phyloP scores from a whole-genome alignment of 2,797 vertebrate species.

The Typhlichthys eigenmanni region DNA sequence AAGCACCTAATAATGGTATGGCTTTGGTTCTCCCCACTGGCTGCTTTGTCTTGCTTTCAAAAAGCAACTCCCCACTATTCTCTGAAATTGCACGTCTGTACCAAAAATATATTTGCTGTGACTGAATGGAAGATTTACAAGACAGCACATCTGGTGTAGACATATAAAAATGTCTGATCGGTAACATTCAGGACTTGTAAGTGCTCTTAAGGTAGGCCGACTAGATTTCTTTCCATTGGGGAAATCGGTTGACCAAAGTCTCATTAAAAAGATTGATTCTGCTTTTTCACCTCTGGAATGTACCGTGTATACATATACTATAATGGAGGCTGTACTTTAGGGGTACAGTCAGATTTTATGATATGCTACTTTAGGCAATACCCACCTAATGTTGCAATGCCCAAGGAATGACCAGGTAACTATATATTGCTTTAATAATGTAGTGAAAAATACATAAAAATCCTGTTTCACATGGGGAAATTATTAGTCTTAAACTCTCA shows the following conservation, averaged over 20 bases:
- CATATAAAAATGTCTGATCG: constrained; percentile 71
- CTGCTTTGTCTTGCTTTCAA: constrained; percentile 26
- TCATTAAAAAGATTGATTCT: constrained; percentile 53
- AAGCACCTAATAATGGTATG: constrained; percentile 5
- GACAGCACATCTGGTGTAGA: constrained; percentile 67
- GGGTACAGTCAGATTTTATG: constrained; percentile 26
- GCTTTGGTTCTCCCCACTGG: constrained; percentile 19
- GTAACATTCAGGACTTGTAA: constrained; percentile 54
- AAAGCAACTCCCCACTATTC: constrained; percentile 15
- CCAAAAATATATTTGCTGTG: constrained; percentile 50
- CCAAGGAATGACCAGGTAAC: constrained; percentile 36
- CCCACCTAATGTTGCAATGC: constrained; percentile 13
- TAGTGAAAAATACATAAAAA: constrained; percentile 46
- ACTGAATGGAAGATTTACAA: constrained; percentile 68
- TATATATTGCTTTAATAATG: constrained; percentile 44
- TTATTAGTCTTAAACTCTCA: constrained; percentile 5
- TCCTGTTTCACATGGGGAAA: constrained; percentile 21
- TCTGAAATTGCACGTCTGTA: constrained; percentile 31
- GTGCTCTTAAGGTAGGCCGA: constrained; percentile 33
- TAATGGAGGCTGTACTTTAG: constrained; percentile 19
- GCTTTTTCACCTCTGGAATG: constrained; percentile 14
- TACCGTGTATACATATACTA: neutral
- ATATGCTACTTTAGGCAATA: constrained; percentile 11
- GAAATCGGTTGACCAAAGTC: constrained; percentile 39
- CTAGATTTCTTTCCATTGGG: constrained; percentile 41